Percentiles rank a stretch among this genome's conserved stretches.
phyloP scores from a whole-genome alignment of 1,140 invertebrate species.

The Diprion similis region DNA sequence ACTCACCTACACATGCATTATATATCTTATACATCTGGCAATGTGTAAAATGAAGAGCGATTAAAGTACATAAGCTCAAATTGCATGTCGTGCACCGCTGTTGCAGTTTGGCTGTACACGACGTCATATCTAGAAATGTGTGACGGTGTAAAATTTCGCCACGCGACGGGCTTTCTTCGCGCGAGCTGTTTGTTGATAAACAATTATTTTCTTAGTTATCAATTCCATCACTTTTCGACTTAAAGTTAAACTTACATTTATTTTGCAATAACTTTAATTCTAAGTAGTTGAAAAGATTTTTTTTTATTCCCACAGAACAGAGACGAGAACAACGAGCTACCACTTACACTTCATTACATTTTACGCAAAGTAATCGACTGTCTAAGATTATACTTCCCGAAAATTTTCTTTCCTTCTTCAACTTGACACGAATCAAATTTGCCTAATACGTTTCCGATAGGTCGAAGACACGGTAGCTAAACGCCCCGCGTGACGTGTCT shows the following conservation, averaged over 20 bases:
- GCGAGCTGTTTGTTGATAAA: background rate
- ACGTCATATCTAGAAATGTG: background rate
- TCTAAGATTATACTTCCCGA: no score
- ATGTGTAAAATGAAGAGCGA: background rate
- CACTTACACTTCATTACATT: no score
- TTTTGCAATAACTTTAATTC: no score
- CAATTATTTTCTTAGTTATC: background rate
- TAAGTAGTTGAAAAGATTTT: no score
- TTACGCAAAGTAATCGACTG: no score
- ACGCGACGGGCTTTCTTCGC: background rate
- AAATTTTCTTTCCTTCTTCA: no score
- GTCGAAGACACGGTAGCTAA: no score
- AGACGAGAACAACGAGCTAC: no score
- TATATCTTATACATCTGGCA: background rate
- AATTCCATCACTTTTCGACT: background rate
- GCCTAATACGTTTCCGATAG: no score
- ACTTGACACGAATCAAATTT: no score
- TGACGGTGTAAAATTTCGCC: background rate
- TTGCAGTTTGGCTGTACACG: background rate
- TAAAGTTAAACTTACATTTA: background rate
- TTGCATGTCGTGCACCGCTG: background rate
- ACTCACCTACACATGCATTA: background rate
- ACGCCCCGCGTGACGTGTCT: no score
- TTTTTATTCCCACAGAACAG: no score
- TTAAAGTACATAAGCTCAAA: background rate